A percentile compares a stretch with the other conserved stretches of the same genome.
Evolutionary conservation across 2,113 vertebrate species (phyloP).

Genomic region (Zosterops borbonicus): DNA sequence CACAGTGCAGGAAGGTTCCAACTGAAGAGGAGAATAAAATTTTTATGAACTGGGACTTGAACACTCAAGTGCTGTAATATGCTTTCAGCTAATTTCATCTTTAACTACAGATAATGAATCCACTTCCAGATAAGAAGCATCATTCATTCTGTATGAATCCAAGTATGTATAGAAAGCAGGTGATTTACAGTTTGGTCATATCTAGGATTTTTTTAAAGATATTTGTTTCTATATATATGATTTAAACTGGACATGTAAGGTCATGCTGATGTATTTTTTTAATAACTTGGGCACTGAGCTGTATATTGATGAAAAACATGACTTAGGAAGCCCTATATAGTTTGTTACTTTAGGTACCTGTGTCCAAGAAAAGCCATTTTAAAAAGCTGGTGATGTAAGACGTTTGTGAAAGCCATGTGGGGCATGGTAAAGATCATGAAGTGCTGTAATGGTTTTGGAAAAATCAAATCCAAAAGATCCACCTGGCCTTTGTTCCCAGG

Average conservation of each 20-base stretch:
- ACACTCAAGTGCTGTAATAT: conserved; percentile 34
- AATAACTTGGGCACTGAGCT: background rate
- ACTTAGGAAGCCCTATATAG: background rate
- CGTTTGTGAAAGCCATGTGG: background rate
- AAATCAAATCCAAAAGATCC: background rate
- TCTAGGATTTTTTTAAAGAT: background rate
- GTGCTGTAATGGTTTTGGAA: background rate
- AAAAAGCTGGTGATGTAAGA: background rate
- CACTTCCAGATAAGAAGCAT: conserved; percentile 20
- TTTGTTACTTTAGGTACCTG: background rate
- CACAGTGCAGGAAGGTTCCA: background rate
- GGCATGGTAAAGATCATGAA: background rate
- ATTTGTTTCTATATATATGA: background rate
- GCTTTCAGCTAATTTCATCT: conserved; percentile 54
- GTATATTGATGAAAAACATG: background rate
- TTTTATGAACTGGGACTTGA: conserved; percentile 58
- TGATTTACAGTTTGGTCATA: background rate
- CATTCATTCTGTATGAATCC: background rate
- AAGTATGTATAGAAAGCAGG: background rate
- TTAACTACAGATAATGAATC: conserved; percentile 58
- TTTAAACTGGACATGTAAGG: background rate
- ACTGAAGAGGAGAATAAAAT: conserved; percentile 44
- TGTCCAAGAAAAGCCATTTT: background rate
- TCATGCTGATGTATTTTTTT: background rate
- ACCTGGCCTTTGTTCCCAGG: background rate